Conservation (phyloP, 2,888 invertebrate species). For the Aporophyla nigra region DNA sequence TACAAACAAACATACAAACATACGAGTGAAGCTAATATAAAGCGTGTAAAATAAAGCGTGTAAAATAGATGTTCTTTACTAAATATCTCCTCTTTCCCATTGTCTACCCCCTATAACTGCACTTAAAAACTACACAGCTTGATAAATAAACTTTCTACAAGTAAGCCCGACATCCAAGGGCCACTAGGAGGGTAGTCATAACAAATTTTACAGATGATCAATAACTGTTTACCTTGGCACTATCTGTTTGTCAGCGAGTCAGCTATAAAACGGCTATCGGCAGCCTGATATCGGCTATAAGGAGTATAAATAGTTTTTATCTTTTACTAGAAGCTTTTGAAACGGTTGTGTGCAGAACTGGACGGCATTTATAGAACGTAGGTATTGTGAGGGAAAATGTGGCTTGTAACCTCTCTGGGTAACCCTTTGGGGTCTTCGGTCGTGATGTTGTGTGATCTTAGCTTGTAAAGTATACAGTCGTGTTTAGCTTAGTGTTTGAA, state of each 20-base stretch:
- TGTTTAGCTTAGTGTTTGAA: neutral
- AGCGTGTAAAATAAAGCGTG: no score
- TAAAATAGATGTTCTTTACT: no score
- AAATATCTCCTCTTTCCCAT: neutral
- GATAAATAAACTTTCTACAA: neutral
- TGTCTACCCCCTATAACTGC: neutral
- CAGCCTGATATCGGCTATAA: constrained; percentile 45
- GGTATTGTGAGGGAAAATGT: neutral
- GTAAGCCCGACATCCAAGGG: neutral
- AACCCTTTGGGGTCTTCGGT: neutral
- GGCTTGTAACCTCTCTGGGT: neutral
- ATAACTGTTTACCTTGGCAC: constrained; percentile 51
- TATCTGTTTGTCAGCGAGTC: constrained; percentile 56
- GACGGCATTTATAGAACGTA: constrained; percentile 9
- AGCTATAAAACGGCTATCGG: constrained; percentile 58
- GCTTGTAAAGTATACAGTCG: no score
- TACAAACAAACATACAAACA: no score
- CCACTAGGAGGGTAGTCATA: constrained; percentile 34
- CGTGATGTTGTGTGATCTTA: neutral
- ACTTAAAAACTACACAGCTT: neutral
- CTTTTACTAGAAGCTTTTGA: constrained; percentile 46
- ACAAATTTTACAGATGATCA: constrained; percentile 59
- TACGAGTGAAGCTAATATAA: no score
- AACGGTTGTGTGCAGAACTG: constrained; percentile 30
- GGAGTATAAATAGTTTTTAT: constrained; percentile 62